A percentile compares a stretch with the other conserved stretches of the same genome.
phyloP scores from a whole-genome alignment of 2,888 invertebrate species.

The Troides oblongomaculatus region DNA sequence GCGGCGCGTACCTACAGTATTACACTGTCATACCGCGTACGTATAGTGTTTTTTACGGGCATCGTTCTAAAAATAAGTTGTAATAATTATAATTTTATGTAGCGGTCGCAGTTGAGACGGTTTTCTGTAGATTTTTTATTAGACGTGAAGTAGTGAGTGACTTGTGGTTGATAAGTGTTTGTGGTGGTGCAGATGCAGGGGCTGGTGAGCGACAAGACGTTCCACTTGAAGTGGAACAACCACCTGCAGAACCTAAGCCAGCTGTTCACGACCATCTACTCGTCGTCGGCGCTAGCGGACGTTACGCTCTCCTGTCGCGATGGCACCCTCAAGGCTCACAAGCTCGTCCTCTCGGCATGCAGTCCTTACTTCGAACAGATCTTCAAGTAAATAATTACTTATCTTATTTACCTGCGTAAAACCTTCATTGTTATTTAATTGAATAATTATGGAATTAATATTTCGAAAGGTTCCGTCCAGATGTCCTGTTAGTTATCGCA shows the following conservation, averaged over 20 bases:
- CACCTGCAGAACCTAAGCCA: constrained; percentile 86
- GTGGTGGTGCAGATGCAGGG: constrained; percentile 79
- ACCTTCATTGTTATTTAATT: not conserved
- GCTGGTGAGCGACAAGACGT: constrained; percentile 83
- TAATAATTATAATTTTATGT: constrained; percentile 81
- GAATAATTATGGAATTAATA: constrained; percentile 1
- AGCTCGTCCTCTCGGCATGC: constrained; percentile 86
- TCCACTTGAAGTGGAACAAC: constrained; percentile 86
- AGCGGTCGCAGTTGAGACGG: constrained; percentile 75
- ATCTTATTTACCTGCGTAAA: not conserved
- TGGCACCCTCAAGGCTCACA: constrained; percentile 85
- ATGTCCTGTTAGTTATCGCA: not conserved
- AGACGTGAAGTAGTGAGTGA: constrained; percentile 64
- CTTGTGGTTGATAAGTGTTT: constrained; percentile 66
- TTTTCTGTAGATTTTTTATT: constrained; percentile 73
- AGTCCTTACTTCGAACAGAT: constrained; percentile 88
- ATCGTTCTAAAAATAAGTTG: constrained; percentile 81
- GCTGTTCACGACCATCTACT: constrained; percentile 84
- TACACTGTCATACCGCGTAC: constrained; percentile 80
- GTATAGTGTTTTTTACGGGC: constrained; percentile 81
- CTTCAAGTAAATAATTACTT: constrained; percentile 73
- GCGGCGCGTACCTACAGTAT: constrained; percentile 78
- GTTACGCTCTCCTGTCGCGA: constrained; percentile 86
- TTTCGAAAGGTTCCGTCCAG: constrained; percentile 6
- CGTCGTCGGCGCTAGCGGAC: constrained; percentile 84